These are phyloP conservation scores for Hymenochirus boettgeri DNA, from an alignment of 2,113 vertebrate genomes.

Conservation along the genomic window DNA sequence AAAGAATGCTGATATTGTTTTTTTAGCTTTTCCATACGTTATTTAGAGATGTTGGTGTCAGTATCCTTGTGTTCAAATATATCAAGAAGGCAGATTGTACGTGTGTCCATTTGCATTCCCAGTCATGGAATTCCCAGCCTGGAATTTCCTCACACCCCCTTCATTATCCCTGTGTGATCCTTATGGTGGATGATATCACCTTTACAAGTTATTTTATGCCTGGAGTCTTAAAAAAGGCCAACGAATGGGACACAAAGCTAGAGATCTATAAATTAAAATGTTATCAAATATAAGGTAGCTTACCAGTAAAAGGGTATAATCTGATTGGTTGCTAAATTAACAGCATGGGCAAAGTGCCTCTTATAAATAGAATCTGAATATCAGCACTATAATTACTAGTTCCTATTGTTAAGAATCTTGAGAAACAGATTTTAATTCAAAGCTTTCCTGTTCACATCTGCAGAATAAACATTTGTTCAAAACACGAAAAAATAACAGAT, in stretches of 20 bases:
- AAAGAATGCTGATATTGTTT: slow-evolving; percentile 7
- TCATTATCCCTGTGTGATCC: slow-evolving; percentile 46
- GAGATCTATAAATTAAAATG: no score
- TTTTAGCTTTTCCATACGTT: slow-evolving; percentile 8
- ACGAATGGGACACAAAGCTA: neutral
- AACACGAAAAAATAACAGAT: no score
- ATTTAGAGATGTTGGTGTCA: slow-evolving; percentile 33
- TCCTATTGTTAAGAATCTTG: no score
- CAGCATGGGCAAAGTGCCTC: no score
- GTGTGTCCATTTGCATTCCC: slow-evolving; percentile 62
- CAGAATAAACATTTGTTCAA: no score
- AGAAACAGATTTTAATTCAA: no score
- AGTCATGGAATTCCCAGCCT: slow-evolving; percentile 57
- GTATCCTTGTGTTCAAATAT: slow-evolving; percentile 53
- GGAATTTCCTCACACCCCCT: slow-evolving; percentile 50
- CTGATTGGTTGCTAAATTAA: no score
- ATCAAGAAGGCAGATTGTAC: slow-evolving; percentile 60
- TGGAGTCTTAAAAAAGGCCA: slow-evolving; percentile 16
- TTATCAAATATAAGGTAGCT: no score
- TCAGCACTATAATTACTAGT: no score
- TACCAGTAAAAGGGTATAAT: no score
- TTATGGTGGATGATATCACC: slow-evolving; percentile 54
- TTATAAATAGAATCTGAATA: no score
- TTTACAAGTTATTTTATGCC: slow-evolving; percentile 29
- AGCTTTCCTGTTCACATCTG: no score